phyloP scores from a whole-genome alignment of 2,888 invertebrate genomes.

The Pegoplata infirma region DNA sequence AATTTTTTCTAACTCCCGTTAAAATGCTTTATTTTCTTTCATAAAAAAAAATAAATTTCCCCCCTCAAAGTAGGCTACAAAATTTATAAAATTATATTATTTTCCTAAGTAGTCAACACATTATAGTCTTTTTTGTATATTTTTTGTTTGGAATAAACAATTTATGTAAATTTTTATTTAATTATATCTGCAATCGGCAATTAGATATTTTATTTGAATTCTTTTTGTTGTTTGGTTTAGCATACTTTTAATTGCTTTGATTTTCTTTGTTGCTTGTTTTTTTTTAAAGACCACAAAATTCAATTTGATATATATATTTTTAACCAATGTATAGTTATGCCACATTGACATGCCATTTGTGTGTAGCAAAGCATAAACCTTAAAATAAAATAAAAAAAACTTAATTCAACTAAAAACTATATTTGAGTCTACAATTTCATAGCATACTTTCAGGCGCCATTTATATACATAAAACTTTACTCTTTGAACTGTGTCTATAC shows the following conservation, averaged over 20 bases:
- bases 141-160: neutral
- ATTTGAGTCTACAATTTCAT: neutral
- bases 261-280: neutral
- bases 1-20: too few relatives aligned
- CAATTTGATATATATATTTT: neutral
- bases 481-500: neutral
- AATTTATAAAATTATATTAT: neutral
- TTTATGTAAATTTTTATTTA: neutral
- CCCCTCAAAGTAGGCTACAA: too few relatives aligned
- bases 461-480: slow-evolving; percentile 8
- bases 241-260: neutral
- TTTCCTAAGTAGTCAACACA: neutral
- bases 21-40: too few relatives aligned
- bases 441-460: slow-evolving; percentile 28
- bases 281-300: neutral
- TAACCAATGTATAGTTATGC: slow-evolving; percentile 27
- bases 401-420: slow-evolving; percentile 39
- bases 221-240: neutral
- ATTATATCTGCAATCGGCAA: neutral
- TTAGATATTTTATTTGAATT: neutral
- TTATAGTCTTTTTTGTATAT: neutral
- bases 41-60: too few relatives aligned
- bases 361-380: neutral
- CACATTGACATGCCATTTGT: slow-evolving; percentile 50
- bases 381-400: slow-evolving; percentile 35